Base-by-base conservation (phyloP, 2,113 vertebrate genomes). In the Ameiurus melas region DNA sequence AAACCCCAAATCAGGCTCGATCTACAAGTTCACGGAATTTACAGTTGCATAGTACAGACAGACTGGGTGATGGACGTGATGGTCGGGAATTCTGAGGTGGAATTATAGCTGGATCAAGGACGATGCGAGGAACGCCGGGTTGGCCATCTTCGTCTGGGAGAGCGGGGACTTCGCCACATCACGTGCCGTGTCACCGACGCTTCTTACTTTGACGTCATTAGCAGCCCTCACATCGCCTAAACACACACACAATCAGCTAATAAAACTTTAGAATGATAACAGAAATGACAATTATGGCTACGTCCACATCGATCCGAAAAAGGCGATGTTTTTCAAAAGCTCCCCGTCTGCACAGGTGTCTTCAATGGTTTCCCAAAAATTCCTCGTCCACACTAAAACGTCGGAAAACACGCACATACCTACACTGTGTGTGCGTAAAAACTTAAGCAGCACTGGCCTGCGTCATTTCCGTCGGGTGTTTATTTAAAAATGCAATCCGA, bases 41-140 rank as follows among this genome's bases (percentile, higher is more conserved):
- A 98, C 97, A 99, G 91, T 97, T 99, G 98, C 98, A 99, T 99
- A 99, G 98, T 97, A 97, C 94, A 94, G 94, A 96, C 93, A 89
- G 95, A 94, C 94, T 94, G 90, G 95, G 90, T 90, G 68, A 91
- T 93, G 92, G 90, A 87, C 90, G 92, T 91, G 91, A 90, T 95
- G 94, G 93, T 96, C 94, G 95, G 95, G 93, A 95, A 94, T 93
- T 91, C 57, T 1, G 80, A 6, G 19, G 80, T 83, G 80, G 19
- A 36, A 13, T 12, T 22, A 19, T 20, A 36, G 79, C 53, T 10
- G 78, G 53, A 57, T 60, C 2, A 9, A 57, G 53, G 78, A n/a
- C 27, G 51, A 60, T 39, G 57, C n/a, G 64, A 93, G 93, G 85
- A 57, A 53, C 39, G 16, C 17, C 17, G 79, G 88, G 33, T 81